Evolutionary conservation across 1,140 invertebrate species (phyloP), one percentile per base, ranked within the genome.

Genomic region (Papilio dardanus): DNA sequence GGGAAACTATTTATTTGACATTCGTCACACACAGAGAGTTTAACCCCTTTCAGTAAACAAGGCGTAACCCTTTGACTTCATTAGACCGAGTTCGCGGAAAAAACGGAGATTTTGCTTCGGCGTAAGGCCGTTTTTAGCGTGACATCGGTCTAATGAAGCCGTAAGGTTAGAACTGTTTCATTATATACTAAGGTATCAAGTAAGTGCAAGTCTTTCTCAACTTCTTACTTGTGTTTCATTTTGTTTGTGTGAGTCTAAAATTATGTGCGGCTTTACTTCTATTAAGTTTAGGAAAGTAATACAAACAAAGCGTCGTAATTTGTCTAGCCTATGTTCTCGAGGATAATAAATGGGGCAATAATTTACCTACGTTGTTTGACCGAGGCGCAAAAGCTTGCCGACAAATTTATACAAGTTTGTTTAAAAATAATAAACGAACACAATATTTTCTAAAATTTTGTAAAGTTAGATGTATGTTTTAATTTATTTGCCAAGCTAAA

Each of bases 241-340:
- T n/a, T n/a, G n/a, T 62, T 62, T 30, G 21, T 28, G 30, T 0
- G 30, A 62, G 3, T 28, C 1, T 28, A 62, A 62, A n/a, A 62
- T 62, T 16, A 24, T 24, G 12, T 54, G 50, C 24, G 21, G 54
- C 54, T 54, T 54, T 54, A 54, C 50, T 54, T 54, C 50, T 54
- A 62, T 28, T 14, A 28, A 28, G 24, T 62, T 62, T 62, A 28
- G 54, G 30, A 62, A 62, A 62, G 54, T 62, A 62, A 62, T 62
- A 62, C 54, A 62, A 62, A 62, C 54, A 62, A 62, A 62, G 54
- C 54, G 54, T 28, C 12, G 54, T 62, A 62, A 62, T 62, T 62
- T 62, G 54, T 62, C 54, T 62, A 62, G 54, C 54, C 54, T 62
- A 62, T 62, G 54, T 62, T 62, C 54, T 30, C 54, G 21, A 62